Percentiles rank a stretch among this genome's conserved stretches.
These are phyloP conservation scores for Grammomys dolichurus DNA, from an alignment of 2,113 vertebrate genomes.

Conservation along the genomic window DNA sequence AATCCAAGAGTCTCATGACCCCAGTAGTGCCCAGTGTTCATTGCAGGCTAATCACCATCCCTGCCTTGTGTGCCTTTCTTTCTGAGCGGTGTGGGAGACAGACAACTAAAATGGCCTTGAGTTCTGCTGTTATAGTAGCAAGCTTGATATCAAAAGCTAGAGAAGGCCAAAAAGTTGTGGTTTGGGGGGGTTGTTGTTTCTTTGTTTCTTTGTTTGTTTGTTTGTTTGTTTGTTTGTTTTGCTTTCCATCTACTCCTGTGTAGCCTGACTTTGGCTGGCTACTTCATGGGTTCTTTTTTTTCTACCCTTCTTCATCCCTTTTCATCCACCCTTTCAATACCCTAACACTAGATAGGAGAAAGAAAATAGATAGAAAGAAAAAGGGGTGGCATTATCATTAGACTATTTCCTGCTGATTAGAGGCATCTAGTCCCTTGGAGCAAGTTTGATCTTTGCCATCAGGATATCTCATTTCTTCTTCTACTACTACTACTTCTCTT, in stretches of 20 bases:
- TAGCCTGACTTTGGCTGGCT: too few species aligned
- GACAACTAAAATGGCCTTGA: background rate
- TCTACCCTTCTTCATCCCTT: too few species aligned
- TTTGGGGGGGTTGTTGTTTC: background rate
- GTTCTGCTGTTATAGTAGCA: background rate
- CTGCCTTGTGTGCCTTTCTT: background rate
- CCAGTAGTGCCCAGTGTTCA: background rate
- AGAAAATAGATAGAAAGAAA: too few species aligned
- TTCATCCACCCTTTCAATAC: too few species aligned
- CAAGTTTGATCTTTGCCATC: too few species aligned
- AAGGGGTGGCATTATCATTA: too few species aligned
- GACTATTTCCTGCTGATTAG: too few species aligned
- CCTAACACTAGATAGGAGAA: too few species aligned
- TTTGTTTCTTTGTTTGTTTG: background rate
- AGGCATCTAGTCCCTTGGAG: too few species aligned
- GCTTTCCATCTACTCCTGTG: background rate
- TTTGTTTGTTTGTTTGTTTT: background rate
- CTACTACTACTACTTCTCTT: too few species aligned
- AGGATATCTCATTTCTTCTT: too few species aligned
- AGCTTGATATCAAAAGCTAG: background rate
- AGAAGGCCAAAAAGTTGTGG: background rate
- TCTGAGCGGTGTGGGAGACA: background rate
- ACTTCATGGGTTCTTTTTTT: too few species aligned
- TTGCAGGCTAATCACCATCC: background rate
- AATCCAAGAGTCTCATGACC: background rate